Evolutionary conservation across 2,888 invertebrate species (phyloP), one percentile per base, ranked within the genome.

Genomic region (Capitulum mitella): DNA sequence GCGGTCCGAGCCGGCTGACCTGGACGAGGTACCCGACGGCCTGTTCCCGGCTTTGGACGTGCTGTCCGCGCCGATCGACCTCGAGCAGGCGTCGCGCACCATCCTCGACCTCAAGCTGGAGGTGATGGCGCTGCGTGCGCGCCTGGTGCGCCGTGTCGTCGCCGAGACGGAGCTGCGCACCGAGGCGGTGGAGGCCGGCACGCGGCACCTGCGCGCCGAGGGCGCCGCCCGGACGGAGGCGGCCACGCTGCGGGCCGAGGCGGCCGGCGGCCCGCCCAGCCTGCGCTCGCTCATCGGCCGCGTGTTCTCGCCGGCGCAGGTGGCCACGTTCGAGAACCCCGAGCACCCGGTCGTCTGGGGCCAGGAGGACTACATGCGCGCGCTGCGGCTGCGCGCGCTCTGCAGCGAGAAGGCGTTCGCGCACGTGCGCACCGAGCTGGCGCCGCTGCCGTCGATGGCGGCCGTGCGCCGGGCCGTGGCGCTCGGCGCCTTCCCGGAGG

Each of bases 71-170:
- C 58, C 58, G n/a, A n/a, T n/a, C 29, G 29, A 58, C 29, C n/a
- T 58, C 0, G 10, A 58, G n/a, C n/a, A 26, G 10, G 58, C 58
- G 6, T 29, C 58, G 2, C n/a, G 29, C 58, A 58, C 58, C 58
- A 58, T 58, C 29, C 29, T 58, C 29, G 29, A 29, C 58, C 29
- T 58, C 10, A 58, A 58, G 58, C n/a, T 58, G n/a, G 58, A 58
- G 58, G 58, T 58, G 58, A 5, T 58, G 58, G n/a, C 58, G 58
- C 58, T 58, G 58, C 58, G 58, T 29, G 58, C 58, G 29, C 58
- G 58, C 10, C 58, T 58, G 58, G 29, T 29, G 58, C 58, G 58
- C 58, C 58, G 58, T 10, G 58, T 29, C 58, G 58, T 29, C 58
- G 58, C 29, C 58, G 58, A 58, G 58, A 58, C 58, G n/a, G 58